phyloP scores from a whole-genome alignment of 2,797 vertebrate genomes.

The Cyprinodon diabolis region DNA sequence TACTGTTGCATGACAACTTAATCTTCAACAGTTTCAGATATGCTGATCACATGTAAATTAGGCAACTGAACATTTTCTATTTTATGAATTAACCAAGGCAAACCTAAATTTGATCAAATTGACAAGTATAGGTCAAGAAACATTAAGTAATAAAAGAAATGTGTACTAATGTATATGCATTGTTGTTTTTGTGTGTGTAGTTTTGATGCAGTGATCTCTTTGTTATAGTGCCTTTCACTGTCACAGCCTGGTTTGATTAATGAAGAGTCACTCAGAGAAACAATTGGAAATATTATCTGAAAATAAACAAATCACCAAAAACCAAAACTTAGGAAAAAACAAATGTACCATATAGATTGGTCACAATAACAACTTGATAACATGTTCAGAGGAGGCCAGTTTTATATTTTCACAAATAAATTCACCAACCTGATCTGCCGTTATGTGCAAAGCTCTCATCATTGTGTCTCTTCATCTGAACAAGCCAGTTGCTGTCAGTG shows the following conservation, averaged over 20 bases:
- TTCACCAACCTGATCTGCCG: slow-evolving; percentile 1
- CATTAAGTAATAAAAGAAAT: slow-evolving; percentile 26
- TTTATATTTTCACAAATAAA: slow-evolving; percentile 19
- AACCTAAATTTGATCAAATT: background rate
- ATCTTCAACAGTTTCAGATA: background rate
- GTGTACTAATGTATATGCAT: slow-evolving; percentile 49
- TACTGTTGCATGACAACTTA: background rate
- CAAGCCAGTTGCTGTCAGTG: slow-evolving; percentile 64
- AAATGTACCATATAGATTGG: background rate
- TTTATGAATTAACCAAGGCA: background rate
- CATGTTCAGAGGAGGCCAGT: slow-evolving; percentile 19
- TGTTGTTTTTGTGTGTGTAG: slow-evolving; percentile 59
- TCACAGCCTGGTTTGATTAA: slow-evolving; percentile 62
- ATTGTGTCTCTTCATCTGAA: slow-evolving; percentile 49
- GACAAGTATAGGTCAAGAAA: slow-evolving; percentile 29
- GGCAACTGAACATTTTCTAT: background rate
- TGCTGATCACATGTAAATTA: background rate
- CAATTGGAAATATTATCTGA: slow-evolving; percentile 15
- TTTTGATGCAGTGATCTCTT: slow-evolving; percentile 72
- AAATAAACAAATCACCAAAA: slow-evolving; percentile 19
- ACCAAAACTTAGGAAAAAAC: background rate
- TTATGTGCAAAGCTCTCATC: slow-evolving; percentile 13
- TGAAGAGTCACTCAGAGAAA: slow-evolving; percentile 51
- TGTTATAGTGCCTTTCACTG: slow-evolving; percentile 76
- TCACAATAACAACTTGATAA: slow-evolving; percentile 24